Conservation (phyloP, 2,888 invertebrate genomes). For the Clusia tigrina region DNA sequence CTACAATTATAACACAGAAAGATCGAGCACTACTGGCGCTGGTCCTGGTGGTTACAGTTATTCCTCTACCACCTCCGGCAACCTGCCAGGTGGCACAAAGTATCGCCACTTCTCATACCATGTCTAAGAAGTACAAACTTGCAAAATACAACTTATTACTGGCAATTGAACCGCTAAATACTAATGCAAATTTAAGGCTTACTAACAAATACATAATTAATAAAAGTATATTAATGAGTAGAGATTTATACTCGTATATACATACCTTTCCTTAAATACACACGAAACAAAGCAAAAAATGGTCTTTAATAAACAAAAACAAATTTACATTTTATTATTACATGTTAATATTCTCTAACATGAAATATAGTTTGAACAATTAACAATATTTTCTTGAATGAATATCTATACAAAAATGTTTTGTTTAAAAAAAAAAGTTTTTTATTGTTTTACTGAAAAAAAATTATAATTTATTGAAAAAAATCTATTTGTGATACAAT, state of each 20-base stretch:
- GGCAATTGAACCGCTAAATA: background rate
- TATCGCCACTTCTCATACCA: conserved; percentile 89
- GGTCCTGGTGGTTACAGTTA: conserved; percentile 87
- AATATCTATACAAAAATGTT: conserved; percentile 31
- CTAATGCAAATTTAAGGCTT: background rate
- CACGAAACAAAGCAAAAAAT: background rate
- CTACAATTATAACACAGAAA: conserved; percentile 79
- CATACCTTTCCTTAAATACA: background rate
- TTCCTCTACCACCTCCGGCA: conserved; percentile 79
- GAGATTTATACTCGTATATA: background rate
- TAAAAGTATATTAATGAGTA: background rate
- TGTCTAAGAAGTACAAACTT: conserved; percentile 69
- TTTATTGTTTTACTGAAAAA: too few relatives aligned
- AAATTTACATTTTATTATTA: conserved; percentile 1
- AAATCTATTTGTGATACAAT: conserved; percentile 58
- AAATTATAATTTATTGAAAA: conserved; percentile 37
- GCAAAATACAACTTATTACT: background rate
- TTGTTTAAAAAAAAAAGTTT: too few relatives aligned
- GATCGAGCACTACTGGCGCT: conserved; percentile 74
- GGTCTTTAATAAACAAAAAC: background rate
- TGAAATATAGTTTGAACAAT: conserved; percentile 3
- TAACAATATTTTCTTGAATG: conserved; percentile 12
- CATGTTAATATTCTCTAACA: conserved; percentile 10
- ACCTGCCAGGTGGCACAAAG: conserved; percentile 81
- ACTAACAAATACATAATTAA: conserved; percentile 7